A percentile compares a stretch with the other conserved stretches of the same genome.
Evolutionary conservation across 35 echinoderm and acorn worm genomes (phyloP).

Genomic region (Ophioderma brevispina): DNA sequence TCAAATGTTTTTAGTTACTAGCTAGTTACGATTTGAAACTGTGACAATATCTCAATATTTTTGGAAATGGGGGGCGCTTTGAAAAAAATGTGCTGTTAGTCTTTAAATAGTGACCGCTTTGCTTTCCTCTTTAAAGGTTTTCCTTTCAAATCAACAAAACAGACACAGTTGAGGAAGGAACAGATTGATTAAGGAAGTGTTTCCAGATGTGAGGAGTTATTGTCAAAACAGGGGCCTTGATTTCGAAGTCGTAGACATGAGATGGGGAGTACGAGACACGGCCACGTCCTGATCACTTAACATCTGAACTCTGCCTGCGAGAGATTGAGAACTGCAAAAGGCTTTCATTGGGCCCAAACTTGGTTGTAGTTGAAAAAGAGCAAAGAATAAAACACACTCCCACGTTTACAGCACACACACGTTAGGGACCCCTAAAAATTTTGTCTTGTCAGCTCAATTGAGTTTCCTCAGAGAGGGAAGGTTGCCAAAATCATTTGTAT

Average conservation of each 20-base stretch:
- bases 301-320: conserved; percentile 63
- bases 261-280: conserved; percentile 81
- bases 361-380: conserved; percentile 84
- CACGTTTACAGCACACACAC: too few species aligned
- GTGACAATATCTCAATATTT: too few species aligned
- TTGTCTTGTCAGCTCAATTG: background rate
- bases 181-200: conserved; percentile 63
- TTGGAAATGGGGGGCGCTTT: too few species aligned
- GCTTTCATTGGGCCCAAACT: conserved; percentile 74
- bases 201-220: conserved; percentile 60
- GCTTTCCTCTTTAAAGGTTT: too few species aligned
- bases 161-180: conserved; percentile 84
- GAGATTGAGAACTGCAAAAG: conserved; percentile 79
- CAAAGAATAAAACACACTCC: too few species aligned
- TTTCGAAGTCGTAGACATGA: conserved; percentile 89
- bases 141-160: too few species aligned
- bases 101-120: too few species aligned
- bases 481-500: too few species aligned
- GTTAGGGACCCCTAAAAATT: too few species aligned
- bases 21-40: too few species aligned
- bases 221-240: conserved; percentile 69
- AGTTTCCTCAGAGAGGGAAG: background rate
- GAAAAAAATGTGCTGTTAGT: too few species aligned
- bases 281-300: conserved; percentile 79
- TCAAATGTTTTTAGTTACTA: too few species aligned